Conservation (phyloP, 2,888 invertebrate genomes). For the Onchidella celtica region DNA sequence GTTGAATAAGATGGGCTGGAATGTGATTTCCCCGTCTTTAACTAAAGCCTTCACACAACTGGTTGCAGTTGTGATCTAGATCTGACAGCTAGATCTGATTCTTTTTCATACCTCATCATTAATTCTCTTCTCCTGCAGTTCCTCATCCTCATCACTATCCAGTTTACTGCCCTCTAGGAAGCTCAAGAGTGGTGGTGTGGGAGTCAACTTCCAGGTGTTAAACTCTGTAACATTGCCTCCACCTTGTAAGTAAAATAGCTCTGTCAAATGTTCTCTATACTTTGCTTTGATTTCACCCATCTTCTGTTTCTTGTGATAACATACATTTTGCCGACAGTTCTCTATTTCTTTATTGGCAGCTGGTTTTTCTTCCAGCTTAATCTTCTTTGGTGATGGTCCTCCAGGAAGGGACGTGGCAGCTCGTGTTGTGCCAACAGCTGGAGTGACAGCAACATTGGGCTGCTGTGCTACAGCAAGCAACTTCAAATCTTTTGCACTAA, state of each 20-base stretch:
- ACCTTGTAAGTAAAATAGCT: conserved; percentile 92
- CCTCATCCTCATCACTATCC: conserved; percentile 84
- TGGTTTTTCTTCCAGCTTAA: conserved; percentile 75
- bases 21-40: too few relatives aligned
- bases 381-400: conserved; percentile 71
- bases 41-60: too few relatives aligned
- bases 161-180: conserved; percentile 88
- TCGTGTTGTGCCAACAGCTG: conserved; percentile 4
- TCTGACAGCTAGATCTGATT: not conserved
- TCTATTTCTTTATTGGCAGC: conserved; percentile 73
- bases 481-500: conserved; percentile 30
- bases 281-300: conserved; percentile 76
- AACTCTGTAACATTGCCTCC: conserved; percentile 95
- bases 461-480: conserved; percentile 29
- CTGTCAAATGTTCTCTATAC: conserved; percentile 83
- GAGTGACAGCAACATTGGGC: conserved; percentile 15
- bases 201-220: conserved; percentile 90
- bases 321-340: conserved; percentile 68
- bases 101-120: conserved; percentile 71
- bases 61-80: too few relatives aligned
- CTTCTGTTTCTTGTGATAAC: conserved; percentile 68
- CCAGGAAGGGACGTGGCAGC: conserved; percentile 5
- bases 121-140: conserved; percentile 62
- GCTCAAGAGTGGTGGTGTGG: conserved; percentile 86
- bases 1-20: too few relatives aligned